Percentiles rank a stretch among this genome's conserved stretches.
Conservation (phyloP, 2,888 invertebrate genomes). For the Erpobdella octoculata region DNA sequence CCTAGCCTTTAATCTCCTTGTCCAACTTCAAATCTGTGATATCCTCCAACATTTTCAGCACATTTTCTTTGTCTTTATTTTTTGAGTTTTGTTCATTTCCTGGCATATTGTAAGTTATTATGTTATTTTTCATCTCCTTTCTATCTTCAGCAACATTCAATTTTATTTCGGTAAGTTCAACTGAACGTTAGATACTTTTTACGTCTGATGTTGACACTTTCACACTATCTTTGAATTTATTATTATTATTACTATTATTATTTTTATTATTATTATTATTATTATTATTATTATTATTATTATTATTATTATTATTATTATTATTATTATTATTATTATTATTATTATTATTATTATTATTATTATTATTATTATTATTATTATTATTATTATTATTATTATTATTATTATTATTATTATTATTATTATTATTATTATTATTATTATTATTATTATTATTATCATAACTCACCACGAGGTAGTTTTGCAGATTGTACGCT, state of each 20-base stretch:
- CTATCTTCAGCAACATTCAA: too few relatives aligned
- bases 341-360: neutral
- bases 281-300: neutral
- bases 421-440: neutral
- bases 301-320: conserved; percentile 9
- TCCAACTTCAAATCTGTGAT: too few relatives aligned
- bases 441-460: neutral
- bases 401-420: conserved; percentile 9
- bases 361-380: neutral
- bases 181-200: too few relatives aligned
- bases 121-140: too few relatives aligned
- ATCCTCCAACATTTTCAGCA: too few relatives aligned
- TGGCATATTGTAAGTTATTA: too few relatives aligned
- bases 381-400: neutral
- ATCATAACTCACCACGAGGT: neutral
- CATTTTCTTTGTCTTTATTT: too few relatives aligned
- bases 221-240: neutral
- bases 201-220: neutral
- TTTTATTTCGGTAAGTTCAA: too few relatives aligned
- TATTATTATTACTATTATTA: conserved; percentile 4
- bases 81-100: too few relatives aligned
- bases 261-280: neutral
- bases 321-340: conserved; percentile 9
- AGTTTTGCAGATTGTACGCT: neutral
- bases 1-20: too few relatives aligned